Percentiles rank a stretch among this genome's conserved stretches.
Evolutionary conservation across 1,140 invertebrate genomes (phyloP).

Genomic region (Leptinotarsa defecta): DNA sequence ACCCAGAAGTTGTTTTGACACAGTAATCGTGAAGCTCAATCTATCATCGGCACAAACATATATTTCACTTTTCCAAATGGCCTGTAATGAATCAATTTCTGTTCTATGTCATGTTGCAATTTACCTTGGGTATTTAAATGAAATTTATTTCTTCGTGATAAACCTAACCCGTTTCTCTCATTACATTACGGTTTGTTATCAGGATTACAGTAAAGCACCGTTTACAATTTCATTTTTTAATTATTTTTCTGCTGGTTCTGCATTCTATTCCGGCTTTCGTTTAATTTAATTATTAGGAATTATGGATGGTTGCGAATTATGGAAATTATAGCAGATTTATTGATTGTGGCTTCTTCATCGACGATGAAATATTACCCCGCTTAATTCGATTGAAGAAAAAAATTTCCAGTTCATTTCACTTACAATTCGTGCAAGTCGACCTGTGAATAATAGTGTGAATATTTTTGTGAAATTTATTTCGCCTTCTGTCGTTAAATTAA

Average conservation of each 20-base stretch:
- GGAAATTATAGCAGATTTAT: background rate
- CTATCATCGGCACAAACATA: background rate
- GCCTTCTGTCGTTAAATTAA: no score
- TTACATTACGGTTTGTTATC: slow-evolving; percentile 18
- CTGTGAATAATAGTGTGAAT: background rate
- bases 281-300: slow-evolving; percentile 19
- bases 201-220: slow-evolving; percentile 12
- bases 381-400: no score
- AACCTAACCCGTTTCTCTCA: slow-evolving; percentile 17
- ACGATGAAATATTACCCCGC: background rate
- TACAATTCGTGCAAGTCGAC: background rate
- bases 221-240: slow-evolving; percentile 20
- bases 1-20: no score
- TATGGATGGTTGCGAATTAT: background rate
- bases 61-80: background rate
- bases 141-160: slow-evolving; percentile 17
- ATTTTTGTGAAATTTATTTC: background rate
- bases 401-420: no score
- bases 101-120: slow-evolving; percentile 15
- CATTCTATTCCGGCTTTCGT: slow-evolving; percentile 10
- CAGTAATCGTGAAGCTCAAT: background rate
- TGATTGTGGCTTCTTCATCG: background rate
- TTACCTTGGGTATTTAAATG: slow-evolving; percentile 11
- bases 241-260: slow-evolving; percentile 16
- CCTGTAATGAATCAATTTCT: slow-evolving; percentile 7